Evolutionary conservation across 2,888 invertebrate species (phyloP), one percentile per base, ranked within the genome.

Genomic region (Shargacucullia verbasci): DNA sequence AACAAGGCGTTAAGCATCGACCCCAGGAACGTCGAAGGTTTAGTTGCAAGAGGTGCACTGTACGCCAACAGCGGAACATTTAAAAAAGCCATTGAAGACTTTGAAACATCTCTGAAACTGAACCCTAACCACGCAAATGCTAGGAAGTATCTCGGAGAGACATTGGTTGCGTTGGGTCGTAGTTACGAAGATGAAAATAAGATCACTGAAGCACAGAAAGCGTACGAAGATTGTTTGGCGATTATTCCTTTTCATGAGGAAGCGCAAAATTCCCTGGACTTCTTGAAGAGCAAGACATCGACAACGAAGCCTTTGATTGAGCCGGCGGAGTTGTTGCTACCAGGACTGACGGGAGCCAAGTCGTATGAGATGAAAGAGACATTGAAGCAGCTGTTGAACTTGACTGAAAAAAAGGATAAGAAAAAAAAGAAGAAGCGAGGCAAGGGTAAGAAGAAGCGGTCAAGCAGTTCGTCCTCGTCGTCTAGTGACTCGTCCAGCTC

Each of bases 31-130:
- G 98, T 98, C 1, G 98, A 98, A 91, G 98, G 98, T 25, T 94
- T 98, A 55, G 98, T 98, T 1, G 98, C 98, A 0, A 95, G 98
- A 81, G 98, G 98, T 67, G 98, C 98, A 25, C 91, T 98, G 78
- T 98, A 98, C 86, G 99, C 99, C 10, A 99, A 99, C 87, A 98
- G 97, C 83, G 98, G 98, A 68, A 98, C 97, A 79, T 99, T 98
- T 89, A 96, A 97, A 78, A 98, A 98, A 85, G 99, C 99, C 0
- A 97, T 99, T 70, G 97, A 98, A 78, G 99, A 99, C 87, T 98
- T 99, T 89, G 98, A 99, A 89, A 97, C 97, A 15, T 99, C 99
- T 4, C 89, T 99, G 35, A 97, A 97, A 86, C 88, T 98, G 39
- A 98, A 99, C 90, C 97, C 97, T 0, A 97, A 96, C 66, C 99